phyloP scores from a whole-genome alignment of 1,140 invertebrate genomes.

The Orchesella cincta region DNA sequence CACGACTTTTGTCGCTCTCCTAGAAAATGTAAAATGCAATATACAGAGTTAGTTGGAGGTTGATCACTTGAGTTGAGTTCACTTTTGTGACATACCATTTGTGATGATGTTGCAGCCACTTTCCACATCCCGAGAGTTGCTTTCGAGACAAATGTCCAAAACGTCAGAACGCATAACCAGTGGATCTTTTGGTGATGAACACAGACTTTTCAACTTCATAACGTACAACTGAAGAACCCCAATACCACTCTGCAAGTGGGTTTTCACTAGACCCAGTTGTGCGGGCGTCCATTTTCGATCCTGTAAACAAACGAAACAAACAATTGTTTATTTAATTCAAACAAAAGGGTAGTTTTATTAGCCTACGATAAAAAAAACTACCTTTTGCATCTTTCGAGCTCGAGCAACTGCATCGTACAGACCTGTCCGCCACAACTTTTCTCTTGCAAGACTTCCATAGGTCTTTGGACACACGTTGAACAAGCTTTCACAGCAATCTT shows the following conservation, averaged over 20 bases:
- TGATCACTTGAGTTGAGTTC: neutral
- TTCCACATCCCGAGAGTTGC: too few relatives aligned
- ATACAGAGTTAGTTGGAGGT: neutral
- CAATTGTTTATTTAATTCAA: constrained; percentile 9
- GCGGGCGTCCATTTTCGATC: constrained; percentile 27
- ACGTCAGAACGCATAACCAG: constrained; percentile 23
- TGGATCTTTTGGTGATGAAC: constrained; percentile 13
- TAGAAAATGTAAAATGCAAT: constrained; percentile 1
- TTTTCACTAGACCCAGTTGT: constrained; percentile 33
- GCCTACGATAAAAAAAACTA: constrained; percentile 23
- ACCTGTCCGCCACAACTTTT: constrained; percentile 44
- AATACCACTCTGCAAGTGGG: constrained; percentile 40
- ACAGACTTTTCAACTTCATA: constrained; percentile 33
- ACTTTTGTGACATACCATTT: constrained; percentile 10
- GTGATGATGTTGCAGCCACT: neutral
- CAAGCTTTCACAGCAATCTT: constrained; percentile 40
- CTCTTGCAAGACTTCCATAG: constrained; percentile 30
- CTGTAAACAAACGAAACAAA: constrained; percentile 29
- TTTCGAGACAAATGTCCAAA: constrained; percentile 27
- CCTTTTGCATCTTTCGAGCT: constrained; percentile 39
- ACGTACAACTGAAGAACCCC: constrained; percentile 40
- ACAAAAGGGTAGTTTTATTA: neutral
- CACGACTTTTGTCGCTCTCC: constrained; percentile 32
- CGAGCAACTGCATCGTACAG: constrained; percentile 41
- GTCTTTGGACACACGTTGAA: constrained; percentile 28